Conservation (phyloP, 2,888 invertebrate genomes). For the Nemapogon koenigi region DNA sequence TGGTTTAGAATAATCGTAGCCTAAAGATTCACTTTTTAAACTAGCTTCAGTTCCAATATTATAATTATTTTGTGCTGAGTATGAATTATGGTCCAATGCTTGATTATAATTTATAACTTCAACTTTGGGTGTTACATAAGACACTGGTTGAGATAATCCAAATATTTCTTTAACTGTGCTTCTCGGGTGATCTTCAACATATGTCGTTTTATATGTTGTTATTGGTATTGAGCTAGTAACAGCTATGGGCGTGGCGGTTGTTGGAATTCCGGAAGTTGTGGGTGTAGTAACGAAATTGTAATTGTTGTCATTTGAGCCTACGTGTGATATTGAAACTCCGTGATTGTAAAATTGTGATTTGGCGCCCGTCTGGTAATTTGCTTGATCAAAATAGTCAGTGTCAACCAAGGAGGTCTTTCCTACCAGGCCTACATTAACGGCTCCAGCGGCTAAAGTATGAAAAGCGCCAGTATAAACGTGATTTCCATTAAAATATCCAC, state of each 20-base stretch:
- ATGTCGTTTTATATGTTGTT: conserved; percentile 40
- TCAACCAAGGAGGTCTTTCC: conserved; percentile 55
- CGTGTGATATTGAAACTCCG: conserved; percentile 39
- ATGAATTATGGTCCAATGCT: conserved; percentile 30
- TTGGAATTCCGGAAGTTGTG: conserved; percentile 47
- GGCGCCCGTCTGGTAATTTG: conserved; percentile 20
- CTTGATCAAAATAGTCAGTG: conserved; percentile 32
- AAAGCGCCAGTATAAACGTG: conserved; percentile 40
- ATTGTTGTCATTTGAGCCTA: conserved; percentile 43
- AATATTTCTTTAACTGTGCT: conserved; percentile 50
- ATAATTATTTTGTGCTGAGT: conserved; percentile 3
- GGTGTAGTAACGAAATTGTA: conserved; percentile 45
- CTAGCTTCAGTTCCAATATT: conserved; percentile 13
- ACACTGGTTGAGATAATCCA: conserved; percentile 42
- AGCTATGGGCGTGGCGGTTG: conserved; percentile 46
- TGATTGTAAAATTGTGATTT: not conserved
- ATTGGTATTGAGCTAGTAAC: conserved; percentile 41
- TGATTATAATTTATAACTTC: conserved; percentile 33
- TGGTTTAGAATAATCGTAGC: conserved; percentile 37
- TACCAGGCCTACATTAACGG: conserved; percentile 52
- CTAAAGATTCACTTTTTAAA: conserved; percentile 21
- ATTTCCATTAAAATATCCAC: conserved; percentile 35
- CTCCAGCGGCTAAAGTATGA: conserved; percentile 51
- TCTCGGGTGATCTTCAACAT: conserved; percentile 41
- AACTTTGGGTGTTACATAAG: conserved; percentile 29